These are phyloP conservation scores for Nannobrachium achirus DNA, from an alignment of 2,113 vertebrate genomes.

Conservation along the genomic window DNA sequence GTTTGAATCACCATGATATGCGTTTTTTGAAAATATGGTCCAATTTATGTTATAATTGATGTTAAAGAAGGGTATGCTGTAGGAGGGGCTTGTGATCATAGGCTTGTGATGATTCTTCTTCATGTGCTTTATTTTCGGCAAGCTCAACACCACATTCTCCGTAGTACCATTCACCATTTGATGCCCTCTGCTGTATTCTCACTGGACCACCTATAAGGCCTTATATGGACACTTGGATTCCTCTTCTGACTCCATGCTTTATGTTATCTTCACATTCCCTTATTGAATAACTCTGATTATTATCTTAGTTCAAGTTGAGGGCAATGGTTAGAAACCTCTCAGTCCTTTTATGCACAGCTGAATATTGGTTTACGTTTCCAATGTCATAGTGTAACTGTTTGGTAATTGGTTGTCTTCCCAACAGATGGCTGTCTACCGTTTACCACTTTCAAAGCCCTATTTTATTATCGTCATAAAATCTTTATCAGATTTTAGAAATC, in stretches of 20 bases:
- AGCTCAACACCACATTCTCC: too few species aligned
- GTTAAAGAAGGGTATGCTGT: too few species aligned
- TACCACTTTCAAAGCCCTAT: too few species aligned
- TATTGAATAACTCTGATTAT: conserved; percentile 69
- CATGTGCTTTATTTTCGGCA: too few species aligned
- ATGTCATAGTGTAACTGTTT: conserved; percentile 52
- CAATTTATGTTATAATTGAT: too few species aligned
- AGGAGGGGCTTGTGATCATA: too few species aligned
- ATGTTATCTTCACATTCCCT: conserved; percentile 66
- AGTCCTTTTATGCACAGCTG: conserved; percentile 72
- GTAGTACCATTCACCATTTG: conserved; percentile 44
- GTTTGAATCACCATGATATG: too few species aligned
- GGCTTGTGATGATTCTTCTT: too few species aligned
- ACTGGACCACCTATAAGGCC: conserved; percentile 46
- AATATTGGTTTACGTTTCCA: conserved; percentile 48
- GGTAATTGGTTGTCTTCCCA: conserved; percentile 54
- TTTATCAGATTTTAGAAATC: too few species aligned
- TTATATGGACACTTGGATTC: conserved; percentile 68
- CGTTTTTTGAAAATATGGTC: too few species aligned
- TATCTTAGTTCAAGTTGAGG: conserved; percentile 64
- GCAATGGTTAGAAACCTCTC: conserved; percentile 56
- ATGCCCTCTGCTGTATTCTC: conserved; percentile 44
- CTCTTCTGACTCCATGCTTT: conserved; percentile 61
- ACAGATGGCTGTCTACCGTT: conserved; percentile 39
- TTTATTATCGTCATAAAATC: too few species aligned